Conservation (phyloP, 2,113 vertebrate species). For the Pongo abelii region DNA sequence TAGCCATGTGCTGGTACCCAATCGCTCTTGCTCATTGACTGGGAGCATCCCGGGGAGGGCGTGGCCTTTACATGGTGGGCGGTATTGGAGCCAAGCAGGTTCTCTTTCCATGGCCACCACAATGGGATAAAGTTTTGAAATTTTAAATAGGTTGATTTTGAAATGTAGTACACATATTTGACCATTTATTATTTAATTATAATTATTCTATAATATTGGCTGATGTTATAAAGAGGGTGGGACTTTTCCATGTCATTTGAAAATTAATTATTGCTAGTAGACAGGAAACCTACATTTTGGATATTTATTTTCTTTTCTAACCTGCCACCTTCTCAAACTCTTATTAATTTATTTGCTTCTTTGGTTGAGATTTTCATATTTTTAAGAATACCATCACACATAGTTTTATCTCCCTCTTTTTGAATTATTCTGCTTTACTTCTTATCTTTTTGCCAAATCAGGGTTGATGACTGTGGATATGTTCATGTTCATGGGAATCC, state of each 20-base stretch:
- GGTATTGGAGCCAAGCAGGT: neutral
- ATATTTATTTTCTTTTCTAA: neutral
- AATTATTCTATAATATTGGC: neutral
- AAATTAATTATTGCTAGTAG: neutral
- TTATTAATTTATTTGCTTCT: neutral
- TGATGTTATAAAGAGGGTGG: neutral
- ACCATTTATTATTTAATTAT: neutral
- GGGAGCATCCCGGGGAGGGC: neutral
- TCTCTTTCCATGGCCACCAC: fast-evolving
- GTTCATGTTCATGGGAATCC: neutral
- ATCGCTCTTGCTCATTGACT: fast-evolving
- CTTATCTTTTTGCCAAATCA: neutral
- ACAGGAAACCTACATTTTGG: neutral
- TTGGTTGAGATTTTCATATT: neutral
- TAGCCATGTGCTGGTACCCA: fast-evolving
- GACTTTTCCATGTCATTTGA: neutral
- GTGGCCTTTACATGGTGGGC: fast-evolving
- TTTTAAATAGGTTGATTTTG: neutral
- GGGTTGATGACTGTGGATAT: neutral
- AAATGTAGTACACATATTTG: neutral
- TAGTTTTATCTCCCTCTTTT: neutral
- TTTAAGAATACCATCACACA: neutral
- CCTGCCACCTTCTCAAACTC: neutral
- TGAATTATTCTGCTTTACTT: neutral
- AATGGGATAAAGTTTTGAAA: neutral